Base-by-base conservation (phyloP, 64 coral and sea anemone genomes). In the Montipora cactus region DNA sequence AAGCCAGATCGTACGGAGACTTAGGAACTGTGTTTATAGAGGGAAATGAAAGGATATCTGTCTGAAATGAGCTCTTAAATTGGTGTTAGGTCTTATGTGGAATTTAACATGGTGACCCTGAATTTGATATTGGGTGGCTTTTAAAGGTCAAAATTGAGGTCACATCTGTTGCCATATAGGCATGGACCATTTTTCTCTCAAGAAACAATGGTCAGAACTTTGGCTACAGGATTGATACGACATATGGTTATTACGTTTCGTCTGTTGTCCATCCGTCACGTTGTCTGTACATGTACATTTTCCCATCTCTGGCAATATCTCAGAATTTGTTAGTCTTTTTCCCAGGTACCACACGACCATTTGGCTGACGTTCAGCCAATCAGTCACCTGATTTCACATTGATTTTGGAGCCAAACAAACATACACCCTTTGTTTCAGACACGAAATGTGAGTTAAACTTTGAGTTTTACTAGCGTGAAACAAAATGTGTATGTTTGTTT, bases 281-380 rank as follows among this genome's bases (percentile, higher is more conserved):
- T 76, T 76, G 74, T 76, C 74, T 76, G 74, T 76, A 76, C 74
- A 76, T 76, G 74, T 76, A 76, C 74, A 76, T 76, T 76, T 76
- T 37, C 74, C 74, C 74, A 76, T 76, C 74, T 76, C 74, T 76
- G 28, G 74, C 74, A 76, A 76, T 76, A 76, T 76, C 74, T 76
- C 23, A 76, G 74, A 47, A 76, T 76, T 76, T 76, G 74, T 76
- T 76, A 37, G 67, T 74, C 37, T 74, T 74, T 74, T 74, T 74
- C 22, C 71, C 71, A 28, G 71, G 22, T 74, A 76, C 74, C 74
- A 76, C 74, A 76, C 74, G 74, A 76, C 74, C 25, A 76, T 76
- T 76, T 76, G 74, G 74, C 74, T 76, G 74, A 76, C 74, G 74
- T 76, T 76, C 37, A 76, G 74, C 74, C 28, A 28, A 28, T 28